These are phyloP conservation scores for Spisula subtruncata DNA, from an alignment of 2,888 invertebrate genomes.

Conservation along the genomic window DNA sequence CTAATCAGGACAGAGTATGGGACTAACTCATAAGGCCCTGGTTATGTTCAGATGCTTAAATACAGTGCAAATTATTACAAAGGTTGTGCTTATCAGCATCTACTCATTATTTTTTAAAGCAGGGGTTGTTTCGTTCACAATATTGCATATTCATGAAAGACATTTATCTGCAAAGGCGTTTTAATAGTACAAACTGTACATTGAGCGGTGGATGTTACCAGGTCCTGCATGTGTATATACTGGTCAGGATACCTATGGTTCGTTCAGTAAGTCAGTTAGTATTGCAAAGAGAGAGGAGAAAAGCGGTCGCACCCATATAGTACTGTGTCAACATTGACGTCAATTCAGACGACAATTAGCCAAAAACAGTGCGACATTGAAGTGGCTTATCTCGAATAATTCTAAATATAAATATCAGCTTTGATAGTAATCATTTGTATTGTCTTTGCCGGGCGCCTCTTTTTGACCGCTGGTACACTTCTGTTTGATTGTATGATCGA, in stretches of 20 bases:
- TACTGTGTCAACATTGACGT: constrained; percentile 1
- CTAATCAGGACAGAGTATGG: no score
- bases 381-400: not conserved
- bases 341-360: not conserved
- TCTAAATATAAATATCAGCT: not conserved
- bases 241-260: not conserved
- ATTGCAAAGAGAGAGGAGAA: not conserved
- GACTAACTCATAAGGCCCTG: no score
- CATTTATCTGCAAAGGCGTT: no score
- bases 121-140: no score
- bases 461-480: not conserved
- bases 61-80: no score
- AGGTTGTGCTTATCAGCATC: no score
- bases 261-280: not conserved
- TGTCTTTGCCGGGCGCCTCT: not conserved
- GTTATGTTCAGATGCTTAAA: no score
- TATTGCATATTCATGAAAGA: no score
- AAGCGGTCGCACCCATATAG: not conserved
- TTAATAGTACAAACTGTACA: no score
- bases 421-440: not conserved
- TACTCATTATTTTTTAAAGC: no score
- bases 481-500: not conserved
- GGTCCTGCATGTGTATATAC: no score
- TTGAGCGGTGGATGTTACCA: no score
- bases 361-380: not conserved